Base-by-base conservation (phyloP, 2,888 invertebrate species). In the Eristalis arbustorum region DNA sequence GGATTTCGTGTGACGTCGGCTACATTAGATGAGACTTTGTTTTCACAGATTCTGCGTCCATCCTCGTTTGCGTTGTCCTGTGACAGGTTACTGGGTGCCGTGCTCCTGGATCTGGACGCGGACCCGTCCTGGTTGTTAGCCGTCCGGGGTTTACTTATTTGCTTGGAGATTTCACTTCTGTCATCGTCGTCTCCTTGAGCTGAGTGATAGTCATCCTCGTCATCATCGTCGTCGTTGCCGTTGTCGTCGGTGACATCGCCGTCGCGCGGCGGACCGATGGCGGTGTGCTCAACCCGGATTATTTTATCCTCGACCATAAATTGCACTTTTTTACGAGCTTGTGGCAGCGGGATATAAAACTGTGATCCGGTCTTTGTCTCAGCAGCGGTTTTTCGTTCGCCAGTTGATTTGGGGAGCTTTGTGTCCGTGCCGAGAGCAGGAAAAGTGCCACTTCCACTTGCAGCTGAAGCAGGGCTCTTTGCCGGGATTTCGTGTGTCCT, bases 281-380 rank as follows among this genome's bases (percentile, higher is more conserved):
- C 85, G 71, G 84, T 84, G 81, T 89, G 49, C 49, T 49, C 89
- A 66, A 89, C 89, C 68, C 88, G 89, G 89, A 92, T 91, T 89
- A 91, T 90, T 90, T 91, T 95, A 90, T 94, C 95, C 93, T 95
- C 95, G 64, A 96, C 95, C 90, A 95, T 93, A 93, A 96, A 96
- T 91, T 96, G 95, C 84, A 96, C 96, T 90, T 95, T 95, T 94
- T 95, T 96, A 90, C 96, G 94, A 90, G 95, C 94, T 72, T 84
- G 89, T 77, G 93, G 93, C 89, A 94, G 94, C 40, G 95, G 95
- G 88, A 95, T 92, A 92, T 95, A 95, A 93, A 95, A 95, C 89
- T 95, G 94, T 74, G 95, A 95, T 89, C 93, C 92, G 89, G 89
- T 84, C 83, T 88, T 81, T 68, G 83, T 88, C 75, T 88, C 79